These are phyloP conservation scores for Flexamia atlantica DNA, from an alignment of 2,888 invertebrate genomes.

Conservation along the genomic window DNA sequence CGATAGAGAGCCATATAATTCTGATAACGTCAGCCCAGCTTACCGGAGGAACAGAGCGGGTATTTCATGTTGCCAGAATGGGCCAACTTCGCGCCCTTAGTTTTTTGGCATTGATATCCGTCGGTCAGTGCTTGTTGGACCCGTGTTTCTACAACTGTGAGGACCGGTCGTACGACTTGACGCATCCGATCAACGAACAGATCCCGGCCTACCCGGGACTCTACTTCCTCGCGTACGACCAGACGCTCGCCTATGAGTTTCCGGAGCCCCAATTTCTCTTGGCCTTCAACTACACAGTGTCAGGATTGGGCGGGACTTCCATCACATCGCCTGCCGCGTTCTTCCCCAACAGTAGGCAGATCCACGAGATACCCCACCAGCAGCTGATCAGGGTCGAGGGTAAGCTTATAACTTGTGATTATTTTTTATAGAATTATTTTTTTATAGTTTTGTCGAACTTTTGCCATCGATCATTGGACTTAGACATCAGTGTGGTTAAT, in stretches of 20 bases:
- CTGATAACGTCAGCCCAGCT: constrained; percentile 50
- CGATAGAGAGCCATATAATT: constrained; percentile 50
- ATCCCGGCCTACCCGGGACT: constrained; percentile 39
- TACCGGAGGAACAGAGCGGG: constrained; percentile 20
- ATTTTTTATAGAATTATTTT: too few species aligned
- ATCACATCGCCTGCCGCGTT: constrained; percentile 19
- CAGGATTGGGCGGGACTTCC: constrained; percentile 32
- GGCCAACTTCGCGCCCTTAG: constrained; percentile 28
- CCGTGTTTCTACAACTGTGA: constrained; percentile 50
- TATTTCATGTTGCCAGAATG: constrained; percentile 52
- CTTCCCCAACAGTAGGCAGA: constrained; percentile 45
- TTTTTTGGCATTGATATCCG: constrained; percentile 41
- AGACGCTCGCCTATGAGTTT: constrained; percentile 38
- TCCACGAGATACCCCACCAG: constrained; percentile 4
- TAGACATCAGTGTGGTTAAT: too few species aligned
- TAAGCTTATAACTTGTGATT: not conserved
- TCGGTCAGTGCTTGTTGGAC: constrained; percentile 31
- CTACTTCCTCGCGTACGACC: constrained; percentile 40
- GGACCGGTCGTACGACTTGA: constrained; percentile 33
- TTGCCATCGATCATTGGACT: too few species aligned
- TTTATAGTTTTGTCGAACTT: too few species aligned
- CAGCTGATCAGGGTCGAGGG: constrained; percentile 44
- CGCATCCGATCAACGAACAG: constrained; percentile 2
- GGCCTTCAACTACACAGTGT: constrained; percentile 48
- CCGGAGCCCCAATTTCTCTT: constrained; percentile 40